These are phyloP conservation scores for Mormyrus iriodes DNA, from an alignment of 2,113 vertebrate genomes.

Conservation along the genomic window DNA sequence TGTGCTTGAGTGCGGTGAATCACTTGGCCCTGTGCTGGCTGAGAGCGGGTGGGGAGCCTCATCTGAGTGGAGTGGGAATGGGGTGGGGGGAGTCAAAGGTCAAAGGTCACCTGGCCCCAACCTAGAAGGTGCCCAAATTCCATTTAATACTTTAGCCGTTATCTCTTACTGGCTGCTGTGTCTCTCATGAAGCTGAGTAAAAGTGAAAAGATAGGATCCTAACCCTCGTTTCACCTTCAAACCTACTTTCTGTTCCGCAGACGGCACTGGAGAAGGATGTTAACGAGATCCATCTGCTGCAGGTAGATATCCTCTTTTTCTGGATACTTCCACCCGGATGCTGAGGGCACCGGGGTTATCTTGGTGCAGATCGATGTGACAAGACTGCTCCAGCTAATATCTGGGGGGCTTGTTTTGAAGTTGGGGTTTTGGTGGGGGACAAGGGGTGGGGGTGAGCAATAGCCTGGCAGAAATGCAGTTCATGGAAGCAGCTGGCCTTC, in stretches of 20 bases:
- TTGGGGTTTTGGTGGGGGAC: slow-evolving; percentile 25
- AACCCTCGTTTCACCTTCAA: slow-evolving; percentile 22
- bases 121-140: neutral
- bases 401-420: slow-evolving; percentile 45
- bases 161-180: neutral
- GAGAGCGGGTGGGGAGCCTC: slow-evolving; percentile 12
- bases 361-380: slow-evolving; percentile 29
- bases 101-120: neutral
- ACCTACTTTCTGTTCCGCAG: neutral
- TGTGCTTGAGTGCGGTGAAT: slow-evolving; percentile 23
- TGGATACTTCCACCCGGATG: slow-evolving; percentile 29
- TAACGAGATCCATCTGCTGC: slow-evolving; percentile 27
- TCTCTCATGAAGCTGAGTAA: neutral
- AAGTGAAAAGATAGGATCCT: neutral
- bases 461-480: slow-evolving; percentile 34
- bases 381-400: slow-evolving; percentile 22
- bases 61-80: neutral
- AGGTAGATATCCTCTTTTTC: slow-evolving; percentile 10
- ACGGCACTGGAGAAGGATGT: slow-evolving; percentile 21
- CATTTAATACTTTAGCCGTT: neutral
- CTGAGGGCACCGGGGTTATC: slow-evolving; percentile 31
- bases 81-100: neutral
- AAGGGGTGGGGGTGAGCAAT: slow-evolving; percentile 11
- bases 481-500: slow-evolving; percentile 14
- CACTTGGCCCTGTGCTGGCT: neutral